A percentile compares a stretch with the other conserved stretches of the same genome.
Conservation (phyloP, 2,888 invertebrate species). For the Encarsia formosa region DNA sequence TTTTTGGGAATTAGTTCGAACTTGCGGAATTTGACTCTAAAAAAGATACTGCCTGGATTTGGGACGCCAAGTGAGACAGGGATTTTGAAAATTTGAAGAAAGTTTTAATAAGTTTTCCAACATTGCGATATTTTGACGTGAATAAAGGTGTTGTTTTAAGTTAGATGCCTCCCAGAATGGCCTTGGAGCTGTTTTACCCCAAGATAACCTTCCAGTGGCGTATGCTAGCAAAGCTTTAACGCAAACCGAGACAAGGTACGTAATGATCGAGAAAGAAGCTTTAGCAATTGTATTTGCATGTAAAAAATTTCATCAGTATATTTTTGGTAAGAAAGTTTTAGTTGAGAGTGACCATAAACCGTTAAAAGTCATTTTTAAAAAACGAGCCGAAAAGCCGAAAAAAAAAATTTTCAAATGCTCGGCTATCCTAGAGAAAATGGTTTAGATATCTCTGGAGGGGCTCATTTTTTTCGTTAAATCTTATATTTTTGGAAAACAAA, state of each 20-base stretch:
- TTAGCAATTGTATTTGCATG: constrained; percentile 40
- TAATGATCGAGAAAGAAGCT: constrained; percentile 42
- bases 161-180: constrained; percentile 32
- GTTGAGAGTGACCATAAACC: constrained; percentile 41
- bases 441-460: too few species aligned
- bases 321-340: constrained; percentile 34
- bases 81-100: constrained; percentile 26
- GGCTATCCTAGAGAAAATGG: too few species aligned
- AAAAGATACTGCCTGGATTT: constrained; percentile 22
- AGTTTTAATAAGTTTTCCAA: constrained; percentile 26
- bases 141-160: constrained; percentile 32
- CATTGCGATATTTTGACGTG: constrained; percentile 35
- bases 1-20: constrained; percentile 21
- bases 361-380: constrained; percentile 36
- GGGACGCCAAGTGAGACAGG: constrained; percentile 11
- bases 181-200: constrained; percentile 41
- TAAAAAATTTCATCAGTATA: constrained; percentile 39
- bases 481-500: too few species aligned
- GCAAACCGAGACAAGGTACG: constrained; percentile 32
- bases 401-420: too few species aligned
- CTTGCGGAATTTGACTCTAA: constrained; percentile 26
- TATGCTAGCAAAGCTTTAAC: constrained; percentile 41
- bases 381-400: too few species aligned
- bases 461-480: too few species aligned
- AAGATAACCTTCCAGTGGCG: constrained; percentile 40